Evolutionary conservation across 2,113 vertebrate species (phyloP).

Genomic region (Suncus etruscus): DNA sequence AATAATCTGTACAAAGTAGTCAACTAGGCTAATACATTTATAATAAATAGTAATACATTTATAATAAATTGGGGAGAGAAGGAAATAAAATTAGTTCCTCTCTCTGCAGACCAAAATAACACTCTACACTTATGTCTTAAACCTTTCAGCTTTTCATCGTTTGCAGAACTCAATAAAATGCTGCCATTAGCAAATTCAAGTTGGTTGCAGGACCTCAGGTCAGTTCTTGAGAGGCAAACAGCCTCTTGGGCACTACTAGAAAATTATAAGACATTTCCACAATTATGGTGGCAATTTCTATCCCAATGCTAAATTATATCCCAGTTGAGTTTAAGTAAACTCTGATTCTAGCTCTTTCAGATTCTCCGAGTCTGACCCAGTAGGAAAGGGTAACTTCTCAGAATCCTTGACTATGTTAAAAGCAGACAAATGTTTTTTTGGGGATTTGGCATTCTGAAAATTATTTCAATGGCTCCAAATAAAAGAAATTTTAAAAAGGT

Average conservation of each 20-base stretch:
- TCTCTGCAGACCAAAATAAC: not conserved
- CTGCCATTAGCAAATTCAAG: not conserved
- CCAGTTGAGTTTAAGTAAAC: not conserved
- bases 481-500: not conserved
- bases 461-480: not conserved
- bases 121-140: not conserved
- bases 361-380: not conserved
- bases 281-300: not conserved
- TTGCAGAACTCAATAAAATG: not conserved
- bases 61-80: not conserved
- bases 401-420: not conserved
- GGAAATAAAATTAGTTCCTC: not conserved
- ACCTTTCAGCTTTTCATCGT: not conserved
- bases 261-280: not conserved
- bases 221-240: not conserved
- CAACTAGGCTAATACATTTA: not conserved
- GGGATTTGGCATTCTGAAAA: not conserved
- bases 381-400: not conserved
- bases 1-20: not conserved
- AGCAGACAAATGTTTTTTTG: not conserved
- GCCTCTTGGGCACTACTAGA: not conserved
- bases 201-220: not conserved
- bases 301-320: not conserved
- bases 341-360: not conserved
- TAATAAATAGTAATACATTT: not conserved